These are phyloP conservation scores for Xerus inauris DNA, from an alignment of 2,113 vertebrate genomes.

Conservation along the genomic window DNA sequence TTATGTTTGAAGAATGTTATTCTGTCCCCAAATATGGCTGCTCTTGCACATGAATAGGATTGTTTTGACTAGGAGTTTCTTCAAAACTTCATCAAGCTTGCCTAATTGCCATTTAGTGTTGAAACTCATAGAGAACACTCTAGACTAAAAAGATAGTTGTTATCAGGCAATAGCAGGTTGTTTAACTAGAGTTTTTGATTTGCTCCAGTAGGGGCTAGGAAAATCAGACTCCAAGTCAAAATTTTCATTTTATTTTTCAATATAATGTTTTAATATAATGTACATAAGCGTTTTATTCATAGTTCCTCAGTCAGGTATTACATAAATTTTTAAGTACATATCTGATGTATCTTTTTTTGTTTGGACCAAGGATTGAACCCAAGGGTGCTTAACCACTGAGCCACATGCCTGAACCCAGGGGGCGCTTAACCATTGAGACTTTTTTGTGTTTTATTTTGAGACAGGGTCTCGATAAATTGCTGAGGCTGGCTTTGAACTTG, in stretches of 20 bases:
- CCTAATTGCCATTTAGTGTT: conserved; percentile 96
- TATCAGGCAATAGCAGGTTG: conserved; percentile 80
- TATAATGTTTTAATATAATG: conserved; percentile 81
- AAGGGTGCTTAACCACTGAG: too few species aligned
- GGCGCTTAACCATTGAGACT: too few species aligned
- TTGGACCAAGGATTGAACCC: too few species aligned
- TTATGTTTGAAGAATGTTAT: background rate
- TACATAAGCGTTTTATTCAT: conserved; percentile 95
- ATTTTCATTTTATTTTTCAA: conserved; percentile 81
- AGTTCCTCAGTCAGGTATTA: conserved; percentile 88
- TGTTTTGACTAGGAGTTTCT: conserved; percentile 6
- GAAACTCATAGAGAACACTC: conserved; percentile 83
- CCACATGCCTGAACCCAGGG: too few species aligned
- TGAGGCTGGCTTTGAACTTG: too few species aligned
- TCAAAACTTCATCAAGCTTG: conserved; percentile 75
- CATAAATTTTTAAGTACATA: conserved; percentile 82
- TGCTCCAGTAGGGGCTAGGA: conserved; percentile 83
- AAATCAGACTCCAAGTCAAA: conserved; percentile 84
- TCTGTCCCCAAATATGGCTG: background rate
- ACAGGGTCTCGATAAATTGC: too few species aligned
- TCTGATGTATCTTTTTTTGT: conserved; percentile 63
- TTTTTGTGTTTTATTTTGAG: too few species aligned
- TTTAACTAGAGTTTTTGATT: conserved; percentile 75
- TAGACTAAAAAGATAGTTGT: conserved; percentile 81
- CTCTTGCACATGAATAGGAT: conserved; percentile 13